Percentiles rank a stretch among this genome's conserved stretches.
phyloP scores from a whole-genome alignment of 2,888 invertebrate species.

The Phalera bucephala region DNA sequence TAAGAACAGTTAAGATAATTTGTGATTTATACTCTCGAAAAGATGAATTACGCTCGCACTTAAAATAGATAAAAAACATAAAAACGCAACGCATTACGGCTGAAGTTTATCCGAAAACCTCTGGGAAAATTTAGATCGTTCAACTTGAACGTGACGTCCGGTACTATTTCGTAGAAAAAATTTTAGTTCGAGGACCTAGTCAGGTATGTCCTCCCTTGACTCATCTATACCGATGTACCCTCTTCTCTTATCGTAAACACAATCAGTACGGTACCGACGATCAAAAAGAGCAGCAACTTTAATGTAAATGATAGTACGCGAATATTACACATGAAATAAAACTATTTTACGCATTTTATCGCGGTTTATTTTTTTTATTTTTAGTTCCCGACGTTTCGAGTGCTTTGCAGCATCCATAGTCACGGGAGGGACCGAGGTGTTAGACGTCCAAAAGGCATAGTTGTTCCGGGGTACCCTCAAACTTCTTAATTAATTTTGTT shows the following conservation, averaged over 20 bases:
- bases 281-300: conserved; percentile 48
- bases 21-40: background rate
- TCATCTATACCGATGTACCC: conserved; percentile 44
- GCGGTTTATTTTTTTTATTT: too few species aligned
- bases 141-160: conserved; percentile 76
- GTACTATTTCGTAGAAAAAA: conserved; percentile 46
- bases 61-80: conserved; percentile 16
- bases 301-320: conserved; percentile 36
- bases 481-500: too few species aligned
- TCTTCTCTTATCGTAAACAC: conserved; percentile 50
- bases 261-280: conserved; percentile 56
- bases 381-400: too few species aligned
- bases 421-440: too few species aligned
- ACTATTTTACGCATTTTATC: too few species aligned
- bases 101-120: conserved; percentile 41
- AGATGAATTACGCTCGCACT: background rate
- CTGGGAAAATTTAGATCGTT: conserved; percentile 64
- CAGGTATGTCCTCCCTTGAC: conserved; percentile 49
- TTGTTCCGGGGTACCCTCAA: too few species aligned
- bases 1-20: background rate
- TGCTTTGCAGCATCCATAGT: too few species aligned
- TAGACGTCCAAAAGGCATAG: too few species aligned
- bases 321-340: too few species aligned
- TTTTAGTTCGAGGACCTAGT: conserved; percentile 46
- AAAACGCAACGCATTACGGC: conserved; percentile 28